A percentile compares a stretch with the other conserved stretches of the same genome.
Conservation (phyloP, 2,888 invertebrate species). For the Pheosia gnoma region DNA sequence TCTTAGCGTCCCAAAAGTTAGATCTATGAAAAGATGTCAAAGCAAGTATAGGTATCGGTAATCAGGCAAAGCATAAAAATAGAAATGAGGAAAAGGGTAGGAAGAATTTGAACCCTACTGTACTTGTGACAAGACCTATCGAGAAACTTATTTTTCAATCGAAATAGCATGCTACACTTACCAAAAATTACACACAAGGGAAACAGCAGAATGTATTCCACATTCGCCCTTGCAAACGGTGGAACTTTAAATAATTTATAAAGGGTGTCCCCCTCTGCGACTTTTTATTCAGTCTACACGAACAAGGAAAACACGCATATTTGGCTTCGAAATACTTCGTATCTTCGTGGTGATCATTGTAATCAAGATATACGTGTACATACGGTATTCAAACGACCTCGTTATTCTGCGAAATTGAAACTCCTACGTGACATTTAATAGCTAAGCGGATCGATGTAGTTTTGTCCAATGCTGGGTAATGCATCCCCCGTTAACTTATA, state of each 20-base stretch:
- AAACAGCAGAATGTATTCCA: slow-evolving; percentile 48
- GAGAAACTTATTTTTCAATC: not conserved
- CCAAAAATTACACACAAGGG: slow-evolving; percentile 31
- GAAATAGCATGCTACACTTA: slow-evolving; percentile 9
- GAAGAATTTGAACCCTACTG: too few relatives aligned
- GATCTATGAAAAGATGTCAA: too few relatives aligned
- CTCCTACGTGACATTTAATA: slow-evolving; percentile 49
- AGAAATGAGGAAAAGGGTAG: too few relatives aligned
- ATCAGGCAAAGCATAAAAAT: too few relatives aligned
- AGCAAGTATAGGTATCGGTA: too few relatives aligned
- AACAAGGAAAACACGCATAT: slow-evolving; percentile 45
- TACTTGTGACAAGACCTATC: not conserved
- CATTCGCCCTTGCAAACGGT: slow-evolving; percentile 44
- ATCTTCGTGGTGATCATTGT: slow-evolving; percentile 50
- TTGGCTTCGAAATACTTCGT: slow-evolving; percentile 19
- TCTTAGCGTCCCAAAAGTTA: too few relatives aligned
- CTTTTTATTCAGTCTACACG: slow-evolving; percentile 16
- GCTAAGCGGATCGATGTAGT: slow-evolving; percentile 2
- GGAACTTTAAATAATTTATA: slow-evolving; percentile 50
- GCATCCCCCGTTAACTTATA: slow-evolving; percentile 6
- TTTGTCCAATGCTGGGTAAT: not conserved
- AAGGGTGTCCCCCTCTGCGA: slow-evolving; percentile 20
- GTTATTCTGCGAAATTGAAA: slow-evolving; percentile 58
- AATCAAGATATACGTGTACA: slow-evolving; percentile 56
- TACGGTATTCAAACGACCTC: slow-evolving; percentile 52